phyloP scores from a whole-genome alignment of 2,113 vertebrate species.

The Urocynchramus pylzowi region DNA sequence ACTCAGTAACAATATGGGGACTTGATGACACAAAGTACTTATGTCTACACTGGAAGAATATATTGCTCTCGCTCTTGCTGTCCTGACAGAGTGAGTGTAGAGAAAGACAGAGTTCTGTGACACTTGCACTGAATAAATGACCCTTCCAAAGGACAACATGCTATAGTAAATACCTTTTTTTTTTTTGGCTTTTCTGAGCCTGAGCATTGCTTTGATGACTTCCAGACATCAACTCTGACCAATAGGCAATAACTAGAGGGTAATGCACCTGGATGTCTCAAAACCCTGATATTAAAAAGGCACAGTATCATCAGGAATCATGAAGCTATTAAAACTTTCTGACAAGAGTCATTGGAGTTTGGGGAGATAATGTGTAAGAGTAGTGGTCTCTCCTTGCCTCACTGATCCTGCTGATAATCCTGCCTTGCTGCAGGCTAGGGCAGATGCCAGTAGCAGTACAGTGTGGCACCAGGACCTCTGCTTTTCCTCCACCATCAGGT shows the following conservation, averaged over 20 bases:
- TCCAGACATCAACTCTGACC: not conserved
- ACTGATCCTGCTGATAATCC: not conserved
- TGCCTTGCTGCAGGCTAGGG: not conserved
- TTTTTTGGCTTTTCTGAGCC: accelerated
- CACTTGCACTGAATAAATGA: not conserved
- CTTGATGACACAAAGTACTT: not conserved
- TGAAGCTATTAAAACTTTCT: not conserved
- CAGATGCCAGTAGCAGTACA: not conserved
- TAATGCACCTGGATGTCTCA: not conserved
- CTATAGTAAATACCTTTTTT: not conserved
- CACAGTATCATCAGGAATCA: not conserved
- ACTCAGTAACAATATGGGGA: not conserved
- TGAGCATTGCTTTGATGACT: not conserved
- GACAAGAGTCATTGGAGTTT: not conserved
- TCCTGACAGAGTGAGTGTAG: not conserved
- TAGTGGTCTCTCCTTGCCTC: not conserved
- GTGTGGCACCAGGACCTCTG: not conserved
- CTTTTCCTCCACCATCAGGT: not conserved
- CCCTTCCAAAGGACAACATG: not conserved
- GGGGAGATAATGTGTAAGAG: accelerated
- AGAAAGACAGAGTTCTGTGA: not conserved
- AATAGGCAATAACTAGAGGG: not conserved
- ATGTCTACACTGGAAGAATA: not conserved
- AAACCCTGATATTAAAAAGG: not conserved
- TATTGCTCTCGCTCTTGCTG: not conserved